These are phyloP conservation scores for Aspidiotus destructor DNA, from an alignment of 2,888 invertebrate genomes.

Conservation along the genomic window DNA sequence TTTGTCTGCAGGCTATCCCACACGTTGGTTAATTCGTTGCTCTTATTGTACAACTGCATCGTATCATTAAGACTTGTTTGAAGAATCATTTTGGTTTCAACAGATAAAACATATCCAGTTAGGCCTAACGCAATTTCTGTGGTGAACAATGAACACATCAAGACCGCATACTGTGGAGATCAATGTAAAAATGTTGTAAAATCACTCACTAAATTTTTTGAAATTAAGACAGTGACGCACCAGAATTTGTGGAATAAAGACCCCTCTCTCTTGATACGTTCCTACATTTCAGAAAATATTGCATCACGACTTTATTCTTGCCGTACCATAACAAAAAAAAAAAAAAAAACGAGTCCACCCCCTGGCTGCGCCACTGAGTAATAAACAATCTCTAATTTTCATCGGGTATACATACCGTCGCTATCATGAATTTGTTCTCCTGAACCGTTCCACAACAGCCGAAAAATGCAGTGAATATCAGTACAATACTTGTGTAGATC, in stretches of 20 bases:
- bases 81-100: slow-evolving; percentile 34
- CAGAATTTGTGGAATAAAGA: no score
- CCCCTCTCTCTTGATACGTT: neutral
- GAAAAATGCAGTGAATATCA: slow-evolving; percentile 86
- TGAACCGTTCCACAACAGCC: slow-evolving; percentile 96
- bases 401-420: slow-evolving; percentile 60
- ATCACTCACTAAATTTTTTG: no score
- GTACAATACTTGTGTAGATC: slow-evolving; percentile 59
- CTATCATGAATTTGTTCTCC: slow-evolving; percentile 92
- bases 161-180: slow-evolving; percentile 40
- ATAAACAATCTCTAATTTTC: no score
- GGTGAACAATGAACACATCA: slow-evolving; percentile 44
- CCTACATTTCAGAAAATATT: neutral
- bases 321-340: neutral
- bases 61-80: slow-evolving; percentile 36
- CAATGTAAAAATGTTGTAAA: neutral
- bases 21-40: slow-evolving; percentile 34
- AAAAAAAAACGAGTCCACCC: neutral
- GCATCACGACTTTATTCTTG: neutral
- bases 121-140: slow-evolving; percentile 45
- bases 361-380: no score
- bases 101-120: slow-evolving; percentile 35
- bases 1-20: slow-evolving; percentile 37
- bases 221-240: no score
- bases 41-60: slow-evolving; percentile 36